These are phyloP conservation scores for Bubo blakistoni DNA, from an alignment of 2,113 vertebrate species.

Conservation along the genomic window DNA sequence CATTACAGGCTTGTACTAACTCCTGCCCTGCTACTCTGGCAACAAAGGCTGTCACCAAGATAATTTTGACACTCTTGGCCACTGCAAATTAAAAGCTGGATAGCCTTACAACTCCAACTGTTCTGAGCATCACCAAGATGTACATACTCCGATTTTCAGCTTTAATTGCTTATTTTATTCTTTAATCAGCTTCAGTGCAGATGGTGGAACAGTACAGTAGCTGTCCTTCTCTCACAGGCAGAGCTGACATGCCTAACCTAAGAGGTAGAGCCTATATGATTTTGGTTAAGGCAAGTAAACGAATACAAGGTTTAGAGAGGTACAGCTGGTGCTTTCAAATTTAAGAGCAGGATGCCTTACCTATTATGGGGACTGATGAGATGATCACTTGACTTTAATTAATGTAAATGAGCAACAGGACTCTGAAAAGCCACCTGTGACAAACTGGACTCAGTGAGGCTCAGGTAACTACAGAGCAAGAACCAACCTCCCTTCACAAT, in stretches of 20 bases:
- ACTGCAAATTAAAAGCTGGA: neutral
- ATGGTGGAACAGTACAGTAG: neutral
- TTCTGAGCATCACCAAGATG: neutral
- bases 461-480: neutral
- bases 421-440: neutral
- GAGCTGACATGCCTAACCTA: neutral
- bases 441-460: neutral
- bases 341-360: neutral
- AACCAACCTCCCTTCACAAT: neutral
- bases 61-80: neutral
- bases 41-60: neutral
- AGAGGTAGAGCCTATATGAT: neutral
- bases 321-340: neutral
- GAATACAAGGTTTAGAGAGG: neutral
- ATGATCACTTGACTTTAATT: neutral
- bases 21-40: neutral
- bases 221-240: neutral
- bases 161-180: neutral
- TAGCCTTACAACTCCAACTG: neutral
- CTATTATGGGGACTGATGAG: rapidly evolving
- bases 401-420: neutral
- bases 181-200: neutral
- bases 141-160: neutral
- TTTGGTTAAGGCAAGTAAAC: neutral
- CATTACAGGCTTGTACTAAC: neutral